These are phyloP conservation scores for Hippolais icterina DNA, from an alignment of 2,113 vertebrate species.

Conservation along the genomic window DNA sequence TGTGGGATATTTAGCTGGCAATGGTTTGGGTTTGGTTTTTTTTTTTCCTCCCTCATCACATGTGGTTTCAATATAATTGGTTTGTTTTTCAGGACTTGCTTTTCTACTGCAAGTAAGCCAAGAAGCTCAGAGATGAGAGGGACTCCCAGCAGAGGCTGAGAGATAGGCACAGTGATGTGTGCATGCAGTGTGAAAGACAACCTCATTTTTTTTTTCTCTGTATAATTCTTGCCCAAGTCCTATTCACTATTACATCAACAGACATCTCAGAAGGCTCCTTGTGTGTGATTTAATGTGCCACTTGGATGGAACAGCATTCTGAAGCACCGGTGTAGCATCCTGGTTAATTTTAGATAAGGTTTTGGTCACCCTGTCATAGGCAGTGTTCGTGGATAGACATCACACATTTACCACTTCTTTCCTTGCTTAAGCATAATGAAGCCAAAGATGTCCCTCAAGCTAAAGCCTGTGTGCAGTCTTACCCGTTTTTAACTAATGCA, in stretches of 20 bases:
- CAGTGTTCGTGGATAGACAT: neutral
- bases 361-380: neutral
- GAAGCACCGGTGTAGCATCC: neutral
- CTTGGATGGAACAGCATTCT: neutral
- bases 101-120: neutral
- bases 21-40: neutral
- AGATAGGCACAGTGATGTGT: neutral
- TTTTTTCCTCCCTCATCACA: neutral
- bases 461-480: neutral
- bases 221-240: neutral
- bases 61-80: neutral
- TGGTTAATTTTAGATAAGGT: neutral
- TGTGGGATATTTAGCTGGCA: conserved; percentile 3
- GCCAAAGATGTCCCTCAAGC: neutral
- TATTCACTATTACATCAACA: neutral
- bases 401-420: neutral
- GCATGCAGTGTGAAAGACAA: neutral
- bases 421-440: neutral
- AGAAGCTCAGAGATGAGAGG: neutral
- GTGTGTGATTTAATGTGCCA: neutral
- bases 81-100: conserved; percentile 9
- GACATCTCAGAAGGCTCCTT: neutral
- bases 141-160: neutral
- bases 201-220: neutral
- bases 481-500: neutral